These are phyloP conservation scores for Thamnophis elegans DNA, from an alignment of 2,797 vertebrate species.

Conservation along the genomic window DNA sequence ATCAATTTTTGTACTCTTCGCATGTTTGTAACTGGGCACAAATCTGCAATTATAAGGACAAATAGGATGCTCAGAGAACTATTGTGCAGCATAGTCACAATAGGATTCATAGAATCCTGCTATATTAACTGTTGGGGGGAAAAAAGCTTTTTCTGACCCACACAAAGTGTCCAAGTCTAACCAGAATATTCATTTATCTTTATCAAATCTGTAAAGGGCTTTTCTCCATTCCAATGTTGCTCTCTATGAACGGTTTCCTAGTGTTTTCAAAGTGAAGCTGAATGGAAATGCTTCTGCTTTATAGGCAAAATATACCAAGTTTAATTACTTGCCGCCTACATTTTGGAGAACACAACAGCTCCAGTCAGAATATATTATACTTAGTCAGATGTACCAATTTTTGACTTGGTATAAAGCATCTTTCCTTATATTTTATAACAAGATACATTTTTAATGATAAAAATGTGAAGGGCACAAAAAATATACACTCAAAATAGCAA, in stretches of 20 bases:
- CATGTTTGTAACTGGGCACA: neutral
- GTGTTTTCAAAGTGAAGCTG: neutral
- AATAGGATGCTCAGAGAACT: neutral
- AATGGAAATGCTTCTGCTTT: neutral
- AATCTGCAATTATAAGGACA: neutral
- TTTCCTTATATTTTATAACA: neutral
- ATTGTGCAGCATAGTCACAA: neutral
- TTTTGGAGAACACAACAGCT: neutral
- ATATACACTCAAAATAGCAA: neutral
- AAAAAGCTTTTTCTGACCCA: neutral
- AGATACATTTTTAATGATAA: neutral
- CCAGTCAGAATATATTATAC: neutral
- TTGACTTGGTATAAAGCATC: neutral
- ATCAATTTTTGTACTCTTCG: neutral
- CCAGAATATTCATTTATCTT: neutral
- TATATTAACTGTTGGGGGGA: neutral
- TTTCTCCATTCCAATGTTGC: neutral
- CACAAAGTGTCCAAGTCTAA: neutral
- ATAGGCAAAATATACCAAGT: neutral
- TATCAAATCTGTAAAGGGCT: neutral
- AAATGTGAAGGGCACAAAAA: neutral
- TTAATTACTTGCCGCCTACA: neutral
- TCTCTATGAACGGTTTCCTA: neutral
- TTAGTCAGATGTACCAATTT: neutral
- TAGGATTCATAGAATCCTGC: neutral